Base-by-base conservation (phyloP, 2,113 vertebrate species). In the Diadophis punctatus region DNA sequence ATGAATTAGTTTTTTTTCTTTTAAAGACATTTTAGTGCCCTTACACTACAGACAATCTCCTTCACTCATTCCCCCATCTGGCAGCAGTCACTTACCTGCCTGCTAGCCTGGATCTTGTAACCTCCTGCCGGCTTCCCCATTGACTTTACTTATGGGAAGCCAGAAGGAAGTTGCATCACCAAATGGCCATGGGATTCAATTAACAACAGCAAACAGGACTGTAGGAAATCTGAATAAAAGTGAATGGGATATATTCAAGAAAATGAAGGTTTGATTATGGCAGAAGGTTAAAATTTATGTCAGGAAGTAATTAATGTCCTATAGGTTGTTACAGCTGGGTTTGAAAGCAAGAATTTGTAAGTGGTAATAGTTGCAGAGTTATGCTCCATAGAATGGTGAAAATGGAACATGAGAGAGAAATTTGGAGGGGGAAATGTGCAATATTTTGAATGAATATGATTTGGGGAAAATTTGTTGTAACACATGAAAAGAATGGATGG, bases 1-100 rank as follows among this genome's bases (percentile, higher is more conserved):
- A 96, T 95, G 95, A 97, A 95, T 91, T 91, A 94, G 94, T 6
- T 95, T 52, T 95, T 46, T 95, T 96, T 93, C 94, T 96, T 95
- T 94, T 94, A 94, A 94, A 96, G 97, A 96, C 80, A 96, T 51
- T 94, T 94, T 94, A 95, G 93, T 87, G 85, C 93, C 95, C 84
- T 90, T 89, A 96, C 49, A 86, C 56, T 90, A 92, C 25, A 88
- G 95, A 88, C 34, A 89, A 96, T 68, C 60, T 68, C 30, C 30
- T 68, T n/a, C 11, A 12, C 12, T 68, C 12, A 68, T 68, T 68
- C 60, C 14, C 27, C 60, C 11, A n/a, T 68, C 12, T 68, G 60
- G 60, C 8, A n/a, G 68, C n/a, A 39, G 68, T 34, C n/a, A 39
- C 68, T 74, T 74, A 34, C n/a, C 63, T 34, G 16, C n/a, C 68